phyloP scores from a whole-genome alignment of 1,140 invertebrate genomes.

The Argopecten irradians region DNA sequence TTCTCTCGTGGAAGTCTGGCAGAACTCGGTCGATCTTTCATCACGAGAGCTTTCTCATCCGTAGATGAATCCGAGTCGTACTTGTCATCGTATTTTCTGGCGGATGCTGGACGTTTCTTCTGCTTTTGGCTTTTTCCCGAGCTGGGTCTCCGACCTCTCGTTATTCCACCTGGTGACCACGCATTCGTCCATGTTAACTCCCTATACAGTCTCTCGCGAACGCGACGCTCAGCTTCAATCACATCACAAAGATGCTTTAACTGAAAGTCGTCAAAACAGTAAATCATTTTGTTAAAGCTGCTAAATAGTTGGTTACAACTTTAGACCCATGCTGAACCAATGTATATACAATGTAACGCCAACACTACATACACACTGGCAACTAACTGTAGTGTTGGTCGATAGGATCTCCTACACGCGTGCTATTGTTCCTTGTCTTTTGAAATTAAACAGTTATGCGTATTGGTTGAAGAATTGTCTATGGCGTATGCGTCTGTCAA shows the following conservation, averaged over 20 bases:
- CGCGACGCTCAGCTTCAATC: background rate
- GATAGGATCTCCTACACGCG: background rate
- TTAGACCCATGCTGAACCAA: background rate
- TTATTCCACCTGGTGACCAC: background rate
- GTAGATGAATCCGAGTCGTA: background rate
- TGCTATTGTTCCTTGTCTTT: background rate
- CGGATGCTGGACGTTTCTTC: background rate
- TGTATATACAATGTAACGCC: background rate
- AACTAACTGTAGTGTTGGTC: background rate
- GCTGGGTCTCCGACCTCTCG: background rate
- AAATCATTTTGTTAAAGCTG: background rate
- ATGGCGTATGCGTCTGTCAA: background rate
- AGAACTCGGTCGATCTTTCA: background rate
- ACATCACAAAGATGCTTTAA: conserved; percentile 11
- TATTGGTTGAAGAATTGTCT: background rate
- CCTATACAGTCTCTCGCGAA: background rate
- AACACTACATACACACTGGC: background rate
- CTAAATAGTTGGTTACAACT: background rate
- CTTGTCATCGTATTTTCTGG: conserved; percentile 8
- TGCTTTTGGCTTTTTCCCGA: background rate
- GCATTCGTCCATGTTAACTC: background rate
- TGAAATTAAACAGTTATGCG: background rate
- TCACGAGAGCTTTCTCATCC: background rate
- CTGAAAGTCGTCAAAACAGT: conserved; percentile 16
- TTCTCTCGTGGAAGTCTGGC: background rate